These are phyloP conservation scores for Nipponia nippon DNA, from an alignment of 2,113 vertebrate genomes.

Conservation along the genomic window DNA sequence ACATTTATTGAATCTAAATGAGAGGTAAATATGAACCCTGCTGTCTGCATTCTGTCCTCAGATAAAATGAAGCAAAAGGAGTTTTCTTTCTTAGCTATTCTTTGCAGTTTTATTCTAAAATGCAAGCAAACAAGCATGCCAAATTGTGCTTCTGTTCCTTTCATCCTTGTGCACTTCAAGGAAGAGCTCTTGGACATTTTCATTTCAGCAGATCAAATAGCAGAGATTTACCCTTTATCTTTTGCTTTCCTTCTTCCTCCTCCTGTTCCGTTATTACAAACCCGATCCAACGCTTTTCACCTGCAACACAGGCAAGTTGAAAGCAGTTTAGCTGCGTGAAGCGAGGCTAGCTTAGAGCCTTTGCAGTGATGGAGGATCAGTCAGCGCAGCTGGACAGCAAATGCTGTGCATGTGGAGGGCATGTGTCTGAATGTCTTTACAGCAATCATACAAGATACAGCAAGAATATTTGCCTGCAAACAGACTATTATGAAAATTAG, in stretches of 20 bases:
- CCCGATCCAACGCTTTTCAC: not conserved
- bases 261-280: not conserved
- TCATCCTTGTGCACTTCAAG: not conserved
- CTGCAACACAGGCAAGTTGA: not conserved
- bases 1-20: not conserved
- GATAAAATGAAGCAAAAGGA: not conserved
- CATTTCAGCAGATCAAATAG: conserved; percentile 1
- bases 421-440: rapidly evolving
- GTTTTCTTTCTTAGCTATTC: not conserved
- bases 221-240: not conserved
- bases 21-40: not conserved
- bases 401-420: rapidly evolving
- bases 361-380: not conserved
- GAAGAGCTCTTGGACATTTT: not conserved
- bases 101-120: not conserved
- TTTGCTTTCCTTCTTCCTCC: not conserved
- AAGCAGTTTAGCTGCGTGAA: rapidly evolving
- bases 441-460: rapidly evolving
- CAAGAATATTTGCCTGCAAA: not conserved
- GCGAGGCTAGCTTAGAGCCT: rapidly evolving
- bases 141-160: not conserved
- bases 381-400: not conserved
- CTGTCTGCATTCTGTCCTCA: not conserved
- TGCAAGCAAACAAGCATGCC: not conserved
- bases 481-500: not conserved